Percentiles rank a stretch among this genome's conserved stretches.
Evolutionary conservation across 2,888 invertebrate species (phyloP).

Genomic region (Gerris lacustris): DNA sequence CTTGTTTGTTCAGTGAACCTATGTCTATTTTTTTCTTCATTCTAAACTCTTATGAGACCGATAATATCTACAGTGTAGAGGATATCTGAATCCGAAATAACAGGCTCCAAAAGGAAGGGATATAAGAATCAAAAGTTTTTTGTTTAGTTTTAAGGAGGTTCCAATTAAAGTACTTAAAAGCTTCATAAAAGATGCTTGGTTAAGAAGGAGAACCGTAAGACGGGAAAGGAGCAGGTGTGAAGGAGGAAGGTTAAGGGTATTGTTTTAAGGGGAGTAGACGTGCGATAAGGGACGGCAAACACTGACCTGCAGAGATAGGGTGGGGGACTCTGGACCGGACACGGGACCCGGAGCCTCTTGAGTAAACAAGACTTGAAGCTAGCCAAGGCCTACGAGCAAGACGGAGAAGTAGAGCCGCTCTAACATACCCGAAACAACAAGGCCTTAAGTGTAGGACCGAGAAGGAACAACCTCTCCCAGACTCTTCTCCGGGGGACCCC

Average conservation of each 20-base stretch:
- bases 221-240: not conserved
- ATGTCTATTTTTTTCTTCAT: too few relatives aligned
- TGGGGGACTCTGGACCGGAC: not conserved
- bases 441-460: not conserved
- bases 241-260: not conserved
- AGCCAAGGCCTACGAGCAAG: not conserved
- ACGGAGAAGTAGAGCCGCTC: not conserved
- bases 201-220: too few relatives aligned
- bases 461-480: not conserved
- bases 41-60: too few relatives aligned
- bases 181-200: too few relatives aligned
- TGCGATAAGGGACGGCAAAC: constrained; percentile 1
- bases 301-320: not conserved
- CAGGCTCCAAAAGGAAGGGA: too few relatives aligned
- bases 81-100: too few relatives aligned
- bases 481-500: not conserved
- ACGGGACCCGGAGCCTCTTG: not conserved
- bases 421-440: not conserved
- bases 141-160: too few relatives aligned
- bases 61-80: too few relatives aligned
- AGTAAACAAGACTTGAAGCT: not conserved
- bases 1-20: too few relatives aligned
- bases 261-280: not conserved
- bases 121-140: too few relatives aligned
- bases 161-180: too few relatives aligned